phyloP scores from a whole-genome alignment of 2,797 vertebrate genomes.

The Parauchenoglanis punctatus region DNA sequence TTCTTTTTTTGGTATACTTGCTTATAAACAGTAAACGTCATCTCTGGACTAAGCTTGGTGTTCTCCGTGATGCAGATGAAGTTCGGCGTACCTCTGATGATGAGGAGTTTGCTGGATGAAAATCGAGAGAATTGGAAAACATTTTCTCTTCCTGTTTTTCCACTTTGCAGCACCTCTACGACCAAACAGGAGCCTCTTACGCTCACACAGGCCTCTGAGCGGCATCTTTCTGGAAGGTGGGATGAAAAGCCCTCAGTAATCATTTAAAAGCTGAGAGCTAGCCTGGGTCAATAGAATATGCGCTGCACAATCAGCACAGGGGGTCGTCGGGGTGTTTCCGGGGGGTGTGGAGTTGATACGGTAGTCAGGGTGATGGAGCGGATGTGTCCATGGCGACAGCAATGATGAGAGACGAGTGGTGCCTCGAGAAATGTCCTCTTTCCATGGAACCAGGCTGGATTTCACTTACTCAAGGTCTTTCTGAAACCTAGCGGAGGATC shows the following conservation, averaged over 20 bases:
- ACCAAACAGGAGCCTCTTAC: neutral
- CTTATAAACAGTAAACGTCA: neutral
- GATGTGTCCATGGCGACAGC: conserved; percentile 67
- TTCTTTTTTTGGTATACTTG: neutral
- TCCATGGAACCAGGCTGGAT: conserved; percentile 11
- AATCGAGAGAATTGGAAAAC: neutral
- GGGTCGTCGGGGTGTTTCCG: neutral
- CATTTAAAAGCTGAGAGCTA: neutral
- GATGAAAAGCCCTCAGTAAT: neutral
- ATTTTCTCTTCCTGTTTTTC: too few relatives aligned
- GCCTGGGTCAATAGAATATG: neutral
- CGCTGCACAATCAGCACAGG: neutral
- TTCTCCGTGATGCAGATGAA: neutral
- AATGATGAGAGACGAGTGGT: conserved; percentile 9
- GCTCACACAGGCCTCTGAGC: neutral
- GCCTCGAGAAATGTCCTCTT: conserved; percentile 46
- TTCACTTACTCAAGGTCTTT: conserved; percentile 10
- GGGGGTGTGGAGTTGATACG: conserved; percentile 61
- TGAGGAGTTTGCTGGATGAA: neutral
- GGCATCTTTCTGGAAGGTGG: neutral
- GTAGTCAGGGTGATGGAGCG: conserved; percentile 66
- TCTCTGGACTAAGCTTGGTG: neutral
- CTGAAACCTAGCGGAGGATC: conserved; percentile 5
- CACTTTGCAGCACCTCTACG: neutral
- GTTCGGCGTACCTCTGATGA: neutral